Base-by-base conservation (phyloP, 1,140 invertebrate genomes). In the Pantala flavescens region DNA sequence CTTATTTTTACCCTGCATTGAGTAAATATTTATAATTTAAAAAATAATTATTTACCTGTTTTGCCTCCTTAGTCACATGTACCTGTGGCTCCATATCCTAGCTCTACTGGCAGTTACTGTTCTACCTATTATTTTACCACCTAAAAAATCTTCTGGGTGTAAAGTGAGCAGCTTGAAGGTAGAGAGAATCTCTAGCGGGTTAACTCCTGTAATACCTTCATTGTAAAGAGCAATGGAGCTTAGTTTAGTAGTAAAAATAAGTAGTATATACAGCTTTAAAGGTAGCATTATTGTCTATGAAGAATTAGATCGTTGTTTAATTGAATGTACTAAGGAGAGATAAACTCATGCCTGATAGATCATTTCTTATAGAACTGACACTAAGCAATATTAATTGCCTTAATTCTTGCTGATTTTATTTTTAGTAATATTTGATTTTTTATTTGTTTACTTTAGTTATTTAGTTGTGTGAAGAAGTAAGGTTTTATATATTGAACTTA, bases 51-150 rank as follows among this genome's bases (percentile, higher is more conserved):
- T n/a, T n/a, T n/a, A n/a, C n/a, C 9, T 36, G 28, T 9, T 36
- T 36, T 36, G 28, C 28, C 28, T 63, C 12, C 3, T 19, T 79
- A 88, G 86, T 79, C 81, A 84, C 70, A 80, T 86, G 78, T 86
- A 86, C 82, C 86, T 88, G 82, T 84, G 84, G 79, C 82, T 87
- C 78, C 88, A 90, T 80, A 77, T 89, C 73, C 77, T 87, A 75
- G 85, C 85, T 77, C 75, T 88, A 42, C 79, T 81, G 43, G 85
- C 85, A 73, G 83, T 88, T 75, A 78, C 85, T 75, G 74, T 88
- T 75, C 80, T 87, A 79, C 87, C 88, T 14, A 55, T 76, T 9
- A 23, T 79, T 43, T 43, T 78, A 23, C 77, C 78, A 12, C 76
- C 79, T 70, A 36, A 36, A 36, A 36, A 36, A 36, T 36, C 28